These are phyloP conservation scores for Calephelis nemesis DNA, from an alignment of 1,140 invertebrate genomes.

Conservation along the genomic window DNA sequence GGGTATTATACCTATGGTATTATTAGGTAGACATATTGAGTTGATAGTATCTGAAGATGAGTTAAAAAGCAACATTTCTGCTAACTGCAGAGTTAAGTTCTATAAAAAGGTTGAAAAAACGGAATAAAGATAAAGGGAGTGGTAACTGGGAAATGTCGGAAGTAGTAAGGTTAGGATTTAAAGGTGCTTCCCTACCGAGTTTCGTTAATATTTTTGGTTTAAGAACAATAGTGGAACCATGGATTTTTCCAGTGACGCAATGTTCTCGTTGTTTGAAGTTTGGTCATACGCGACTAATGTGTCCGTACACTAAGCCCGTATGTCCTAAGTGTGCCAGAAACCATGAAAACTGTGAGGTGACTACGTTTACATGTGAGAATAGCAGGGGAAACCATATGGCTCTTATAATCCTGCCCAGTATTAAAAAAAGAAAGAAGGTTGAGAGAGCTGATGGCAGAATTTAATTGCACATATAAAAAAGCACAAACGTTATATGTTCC, in stretches of 20 bases:
- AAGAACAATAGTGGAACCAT: conserved; percentile 22
- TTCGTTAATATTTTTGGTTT: conserved; percentile 24
- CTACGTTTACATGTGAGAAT: neutral
- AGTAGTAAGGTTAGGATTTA: conserved; percentile 22
- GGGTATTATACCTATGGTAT: neutral
- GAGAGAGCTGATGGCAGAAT: neutral
- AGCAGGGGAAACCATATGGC: neutral
- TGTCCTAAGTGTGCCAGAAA: neutral
- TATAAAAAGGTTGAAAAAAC: neutral
- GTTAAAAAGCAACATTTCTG: neutral
- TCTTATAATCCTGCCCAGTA: neutral
- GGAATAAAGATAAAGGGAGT: neutral
- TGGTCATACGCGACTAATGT: neutral
- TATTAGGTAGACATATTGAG: neutral
- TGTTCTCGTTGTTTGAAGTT: conserved; percentile 31
- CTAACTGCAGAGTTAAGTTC: neutral
- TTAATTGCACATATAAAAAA: conserved; percentile 13
- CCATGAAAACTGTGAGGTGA: neutral
- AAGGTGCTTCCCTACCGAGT: conserved; percentile 25
- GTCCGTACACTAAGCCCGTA: neutral
- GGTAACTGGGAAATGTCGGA: conserved; percentile 19
- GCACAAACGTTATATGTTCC: neutral
- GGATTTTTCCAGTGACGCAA: conserved; percentile 31
- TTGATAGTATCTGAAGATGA: neutral
- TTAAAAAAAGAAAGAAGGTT: conserved; percentile 1